phyloP scores from a whole-genome alignment of 2,888 invertebrate genomes.

The Caenorhabditis wallacei region DNA sequence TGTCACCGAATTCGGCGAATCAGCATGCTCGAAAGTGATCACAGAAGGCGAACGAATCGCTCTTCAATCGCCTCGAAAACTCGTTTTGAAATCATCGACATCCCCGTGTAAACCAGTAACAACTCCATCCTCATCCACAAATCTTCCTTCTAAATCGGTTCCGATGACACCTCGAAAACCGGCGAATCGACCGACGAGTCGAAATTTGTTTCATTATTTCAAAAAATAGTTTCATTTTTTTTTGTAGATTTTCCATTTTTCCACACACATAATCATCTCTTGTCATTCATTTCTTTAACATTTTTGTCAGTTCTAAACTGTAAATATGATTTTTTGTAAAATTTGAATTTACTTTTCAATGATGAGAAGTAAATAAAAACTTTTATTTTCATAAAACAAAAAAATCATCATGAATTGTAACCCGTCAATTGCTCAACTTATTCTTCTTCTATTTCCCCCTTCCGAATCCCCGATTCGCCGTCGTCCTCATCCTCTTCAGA shows the following conservation, averaged over 20 bases:
- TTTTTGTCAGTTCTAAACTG: slow-evolving; percentile 56
- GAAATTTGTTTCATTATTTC: slow-evolving; percentile 61
- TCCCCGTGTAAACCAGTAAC: slow-evolving; percentile 14
- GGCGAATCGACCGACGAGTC: slow-evolving; percentile 42
- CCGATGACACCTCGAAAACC: slow-evolving; percentile 38
- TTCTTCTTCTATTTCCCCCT: slow-evolving; percentile 17
- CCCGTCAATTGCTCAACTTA: slow-evolving; percentile 27
- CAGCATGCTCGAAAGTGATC: slow-evolving; percentile 62
- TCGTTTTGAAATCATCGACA: slow-evolving; percentile 31
- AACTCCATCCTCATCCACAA: slow-evolving; percentile 13
- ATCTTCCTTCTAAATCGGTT: background rate
- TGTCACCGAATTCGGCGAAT: slow-evolving; percentile 65
- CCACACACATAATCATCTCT: slow-evolving; percentile 13
- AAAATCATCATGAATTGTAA: slow-evolving; percentile 23
- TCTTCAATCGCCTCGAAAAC: slow-evolving; percentile 53
- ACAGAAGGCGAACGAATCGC: slow-evolving; percentile 51
- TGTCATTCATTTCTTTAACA: slow-evolving; percentile 1
- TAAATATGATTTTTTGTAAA: slow-evolving; percentile 15
- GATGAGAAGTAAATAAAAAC: slow-evolving; percentile 8
- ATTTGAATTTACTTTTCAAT: background rate
- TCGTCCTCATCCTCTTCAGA: slow-evolving; percentile 29
- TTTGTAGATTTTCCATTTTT: background rate
- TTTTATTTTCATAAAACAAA: slow-evolving; percentile 6
- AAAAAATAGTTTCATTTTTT: slow-evolving; percentile 26
- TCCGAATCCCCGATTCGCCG: slow-evolving; percentile 36